Evolutionary conservation across 2,797 vertebrate genomes (phyloP), one percentile per base, ranked within the genome.

Genomic region (Gambusia yucatana): DNA sequence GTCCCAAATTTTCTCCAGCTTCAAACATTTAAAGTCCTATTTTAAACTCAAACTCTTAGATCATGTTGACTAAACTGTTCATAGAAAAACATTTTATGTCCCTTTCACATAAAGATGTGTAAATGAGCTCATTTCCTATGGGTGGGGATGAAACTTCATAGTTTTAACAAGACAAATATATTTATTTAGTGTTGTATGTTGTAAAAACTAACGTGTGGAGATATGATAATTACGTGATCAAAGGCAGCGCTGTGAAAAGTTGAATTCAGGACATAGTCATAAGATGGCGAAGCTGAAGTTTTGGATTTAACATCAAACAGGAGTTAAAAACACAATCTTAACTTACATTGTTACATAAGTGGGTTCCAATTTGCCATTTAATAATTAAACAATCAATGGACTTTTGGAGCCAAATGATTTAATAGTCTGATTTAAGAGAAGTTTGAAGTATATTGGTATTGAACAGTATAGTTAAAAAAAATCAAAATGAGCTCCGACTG

Each of bases 1-100:
- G 10, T 43, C 39, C 65, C 39, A 81, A 48, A 33, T 69, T 67
- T 52, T 74, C 81, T 73, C 78, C 39, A 87, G 73, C 79, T 75
- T 77, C 61, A 77, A 44, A 74, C 1, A 9, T 39, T 46, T 0
- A 41, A 8, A 57, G 48, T 75, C 0, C n/a, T 33, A 3, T 33
- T 82, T 70, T 63, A 28, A 16, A 61, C 50, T 69, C 75, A 50
- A 74, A 77, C 55, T 57, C 65, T 79, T 16, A 9, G 73, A 81
- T 81, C 59, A 57, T 6, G 22, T 25, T 43, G 28, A 59, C 71
- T 76, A 28, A 74, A 67, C 76, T 46, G 6, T 6, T 22, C n/a
- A 17, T 6, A 63, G 20, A 63, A 73, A 61, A 28, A n/a, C 10
- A 43, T 20, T 41, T 36, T 0, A 7, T 78, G 70, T 75, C 5